A percentile compares a stretch with the other conserved stretches of the same genome.
Evolutionary conservation across 2,888 invertebrate genomes (phyloP).

Genomic region (Pantelozetes paolii): DNA sequence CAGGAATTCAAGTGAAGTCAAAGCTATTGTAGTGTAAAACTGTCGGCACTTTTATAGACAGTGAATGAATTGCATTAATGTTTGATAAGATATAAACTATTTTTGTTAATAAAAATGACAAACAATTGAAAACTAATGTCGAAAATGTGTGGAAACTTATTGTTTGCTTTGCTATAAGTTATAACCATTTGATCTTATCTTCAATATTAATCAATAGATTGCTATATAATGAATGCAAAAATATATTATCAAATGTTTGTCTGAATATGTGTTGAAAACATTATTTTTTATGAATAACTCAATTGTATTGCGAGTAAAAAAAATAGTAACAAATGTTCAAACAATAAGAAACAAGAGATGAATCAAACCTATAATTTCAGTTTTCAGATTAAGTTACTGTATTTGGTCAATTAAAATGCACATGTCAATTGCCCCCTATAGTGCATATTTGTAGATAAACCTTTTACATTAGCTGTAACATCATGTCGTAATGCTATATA

Average conservation of each 20-base stretch:
- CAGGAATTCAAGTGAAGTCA: not conserved
- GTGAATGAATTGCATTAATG: not conserved
- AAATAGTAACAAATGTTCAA: conserved; percentile 2
- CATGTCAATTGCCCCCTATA: too few relatives aligned
- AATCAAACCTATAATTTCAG: too few relatives aligned
- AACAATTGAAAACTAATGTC: not conserved
- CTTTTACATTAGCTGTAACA: too few relatives aligned
- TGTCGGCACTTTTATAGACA: not conserved
- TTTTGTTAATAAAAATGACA: conserved; percentile 1
- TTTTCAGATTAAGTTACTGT: too few relatives aligned
- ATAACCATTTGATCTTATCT: not conserved
- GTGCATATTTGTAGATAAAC: too few relatives aligned
- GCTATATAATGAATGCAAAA: not conserved
- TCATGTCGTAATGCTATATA: too few relatives aligned
- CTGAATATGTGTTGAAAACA: not conserved
- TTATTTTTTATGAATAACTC: not conserved
- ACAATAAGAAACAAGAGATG: not conserved
- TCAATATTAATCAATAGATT: conserved; percentile 6
- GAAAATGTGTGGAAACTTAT: not conserved
- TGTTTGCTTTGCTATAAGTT: not conserved
- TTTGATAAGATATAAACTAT: not conserved
- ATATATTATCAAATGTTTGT: not conserved
- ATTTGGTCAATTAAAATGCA: too few relatives aligned
- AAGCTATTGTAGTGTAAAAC: conserved; percentile 8
- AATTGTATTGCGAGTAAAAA: not conserved